These are phyloP conservation scores for Odontomyia ornata DNA, from an alignment of 2,888 invertebrate species.

Conservation along the genomic window DNA sequence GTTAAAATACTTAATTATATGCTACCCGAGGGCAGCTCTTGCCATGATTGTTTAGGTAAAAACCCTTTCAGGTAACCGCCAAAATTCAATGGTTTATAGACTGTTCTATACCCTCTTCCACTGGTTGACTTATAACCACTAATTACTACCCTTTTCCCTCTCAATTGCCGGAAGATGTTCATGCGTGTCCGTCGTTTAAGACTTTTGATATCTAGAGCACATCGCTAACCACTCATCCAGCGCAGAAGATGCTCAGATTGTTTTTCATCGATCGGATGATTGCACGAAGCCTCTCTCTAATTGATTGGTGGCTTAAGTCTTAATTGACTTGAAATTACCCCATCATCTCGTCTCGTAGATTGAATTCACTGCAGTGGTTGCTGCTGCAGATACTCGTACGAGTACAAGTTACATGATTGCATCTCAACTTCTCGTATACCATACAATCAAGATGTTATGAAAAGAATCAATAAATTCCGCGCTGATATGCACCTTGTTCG, in stretches of 20 bases:
- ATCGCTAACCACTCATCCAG: not conserved
- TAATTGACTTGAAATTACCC: conserved; percentile 50
- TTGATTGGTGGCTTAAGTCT: conserved; percentile 48
- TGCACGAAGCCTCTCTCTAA: conserved; percentile 36
- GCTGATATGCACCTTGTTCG: conserved; percentile 41
- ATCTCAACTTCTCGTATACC: not conserved
- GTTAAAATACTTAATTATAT: conserved; percentile 46
- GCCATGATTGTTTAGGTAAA: conserved; percentile 6
- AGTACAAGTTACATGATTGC: conserved; percentile 43
- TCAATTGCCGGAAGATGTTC: not conserved
- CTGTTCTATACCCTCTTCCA: not conserved
- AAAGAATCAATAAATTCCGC: conserved; percentile 42
- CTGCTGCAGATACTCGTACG: not conserved
- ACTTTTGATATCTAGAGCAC: not conserved
- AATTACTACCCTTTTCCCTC: conserved; percentile 23
- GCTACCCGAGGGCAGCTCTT: conserved; percentile 1
- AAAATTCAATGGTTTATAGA: conserved; percentile 11
- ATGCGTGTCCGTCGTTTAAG: not conserved
- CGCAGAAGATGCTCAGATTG: not conserved
- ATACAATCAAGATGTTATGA: not conserved
- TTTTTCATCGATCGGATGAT: conserved; percentile 9
- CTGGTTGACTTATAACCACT: conserved; percentile 31
- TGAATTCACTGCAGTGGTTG: conserved; percentile 12
- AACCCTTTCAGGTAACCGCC: conserved; percentile 12
- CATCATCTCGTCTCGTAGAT: conserved; percentile 43